Evolutionary conservation across 2,888 invertebrate genomes (phyloP).

Genomic region (Troides aeacus): DNA sequence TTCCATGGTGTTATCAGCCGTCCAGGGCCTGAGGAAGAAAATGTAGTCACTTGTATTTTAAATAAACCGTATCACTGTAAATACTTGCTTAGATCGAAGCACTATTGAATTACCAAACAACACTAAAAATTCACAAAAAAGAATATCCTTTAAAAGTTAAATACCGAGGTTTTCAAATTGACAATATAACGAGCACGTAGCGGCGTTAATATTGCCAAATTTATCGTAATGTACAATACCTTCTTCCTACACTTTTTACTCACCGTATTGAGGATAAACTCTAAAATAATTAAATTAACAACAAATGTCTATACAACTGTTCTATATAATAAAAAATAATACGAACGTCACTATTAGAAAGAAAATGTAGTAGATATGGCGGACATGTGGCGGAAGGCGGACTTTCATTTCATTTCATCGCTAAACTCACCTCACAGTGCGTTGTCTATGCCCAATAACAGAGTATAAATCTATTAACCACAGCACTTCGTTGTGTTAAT

Average conservation of each 20-base stretch:
- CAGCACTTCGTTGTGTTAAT: neutral
- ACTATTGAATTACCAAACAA: slow-evolving; percentile 42
- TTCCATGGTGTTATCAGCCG: slow-evolving; percentile 79
- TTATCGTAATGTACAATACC: slow-evolving; percentile 49
- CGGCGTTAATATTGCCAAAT: slow-evolving; percentile 58
- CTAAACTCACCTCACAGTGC: slow-evolving; percentile 45
- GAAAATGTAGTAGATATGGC: slow-evolving; percentile 74
- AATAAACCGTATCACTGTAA: slow-evolving; percentile 32
- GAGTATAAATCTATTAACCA: slow-evolving; percentile 22
- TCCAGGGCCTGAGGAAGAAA: slow-evolving; percentile 64
- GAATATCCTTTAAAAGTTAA: slow-evolving; percentile 31
- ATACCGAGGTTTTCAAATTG: slow-evolving; percentile 67
- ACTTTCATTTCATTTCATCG: slow-evolving; percentile 67
- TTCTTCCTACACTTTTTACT: slow-evolving; percentile 48
- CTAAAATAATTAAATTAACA: slow-evolving; percentile 73
- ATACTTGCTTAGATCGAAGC: slow-evolving; percentile 42
- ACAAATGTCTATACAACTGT: slow-evolving; percentile 68
- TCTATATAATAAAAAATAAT: slow-evolving; percentile 72
- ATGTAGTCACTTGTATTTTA: slow-evolving; percentile 35
- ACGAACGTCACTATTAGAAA: slow-evolving; percentile 72
- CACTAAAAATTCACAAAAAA: slow-evolving; percentile 30
- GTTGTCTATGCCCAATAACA: slow-evolving; percentile 41
- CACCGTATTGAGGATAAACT: slow-evolving; percentile 65
- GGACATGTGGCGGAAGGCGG: slow-evolving; percentile 72
- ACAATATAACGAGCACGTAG: slow-evolving; percentile 69